phyloP scores from a whole-genome alignment of 2,113 vertebrate genomes.

The Paratilapia polleni region DNA sequence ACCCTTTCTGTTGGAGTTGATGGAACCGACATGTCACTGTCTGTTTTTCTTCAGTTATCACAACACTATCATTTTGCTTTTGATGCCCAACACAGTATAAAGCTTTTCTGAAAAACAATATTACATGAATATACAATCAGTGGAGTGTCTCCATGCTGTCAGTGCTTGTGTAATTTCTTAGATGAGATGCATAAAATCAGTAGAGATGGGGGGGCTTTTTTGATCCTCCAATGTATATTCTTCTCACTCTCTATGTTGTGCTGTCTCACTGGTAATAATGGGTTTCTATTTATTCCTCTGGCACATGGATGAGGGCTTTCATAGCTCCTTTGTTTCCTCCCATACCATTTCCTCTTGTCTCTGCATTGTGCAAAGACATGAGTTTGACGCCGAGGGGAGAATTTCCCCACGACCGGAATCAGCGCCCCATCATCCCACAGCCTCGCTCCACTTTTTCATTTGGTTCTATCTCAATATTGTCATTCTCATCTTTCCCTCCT shows the following conservation, averaged over 20 bases:
- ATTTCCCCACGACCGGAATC: conserved; percentile 60
- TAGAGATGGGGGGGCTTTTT: conserved; percentile 3
- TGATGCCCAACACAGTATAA: background rate
- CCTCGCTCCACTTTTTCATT: conserved; percentile 14
- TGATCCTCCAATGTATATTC: conserved; percentile 16
- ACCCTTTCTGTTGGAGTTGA: background rate
- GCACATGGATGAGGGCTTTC: conserved; percentile 50
- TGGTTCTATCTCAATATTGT: conserved; percentile 39
- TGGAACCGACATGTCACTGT: background rate
- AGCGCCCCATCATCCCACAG: conserved; percentile 34
- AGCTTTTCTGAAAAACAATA: background rate
- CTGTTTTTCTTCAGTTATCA: conserved; percentile 1
- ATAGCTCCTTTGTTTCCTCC: conserved; percentile 54
- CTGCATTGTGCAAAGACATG: conserved; percentile 21
- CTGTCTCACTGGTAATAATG: conserved; percentile 54
- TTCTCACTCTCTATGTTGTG: conserved; percentile 6
- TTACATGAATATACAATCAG: background rate
- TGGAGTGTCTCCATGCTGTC: background rate
- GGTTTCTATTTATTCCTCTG: conserved; percentile 65
- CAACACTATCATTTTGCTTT: conserved; percentile 2
- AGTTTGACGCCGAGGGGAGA: conserved; percentile 49
- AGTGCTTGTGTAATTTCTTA: conserved; percentile 12
- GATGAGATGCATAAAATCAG: conserved; percentile 39
- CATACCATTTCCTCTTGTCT: conserved; percentile 47
- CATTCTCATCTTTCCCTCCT: conserved; percentile 18